Evolutionary conservation across 2,888 invertebrate species (phyloP), one percentile per base, ranked within the genome.

Genomic region (Ophion costatus): DNA sequence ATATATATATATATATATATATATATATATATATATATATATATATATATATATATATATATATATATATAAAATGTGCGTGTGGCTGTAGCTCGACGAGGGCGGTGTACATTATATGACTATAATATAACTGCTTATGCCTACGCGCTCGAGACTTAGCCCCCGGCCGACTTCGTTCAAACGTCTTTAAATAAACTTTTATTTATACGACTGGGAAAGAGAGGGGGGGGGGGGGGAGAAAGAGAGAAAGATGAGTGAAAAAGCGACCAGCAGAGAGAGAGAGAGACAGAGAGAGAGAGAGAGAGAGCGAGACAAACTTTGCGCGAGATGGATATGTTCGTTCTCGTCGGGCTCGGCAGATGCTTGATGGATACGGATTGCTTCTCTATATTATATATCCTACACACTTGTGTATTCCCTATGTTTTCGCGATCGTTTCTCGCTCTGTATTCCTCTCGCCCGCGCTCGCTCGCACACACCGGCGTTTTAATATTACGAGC

Each of bases 151-250:
- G 84, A 83, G 82, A 64, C 80, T 80, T 80, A 73, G 86, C 85
- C 82, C 84, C 85, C 87, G 80, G 82, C 76, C 77, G 80, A 61
- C 84, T 86, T 80, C 73, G 80, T 88, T 87, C 87, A 87, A 85
- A 92, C 89, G 90, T 92, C 92, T 92, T 92, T 93, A 92, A 92
- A 92, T 93, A 92, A 93, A 92, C 91, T 92, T 93, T 93, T 93
- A 92, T 93, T 93, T 92, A 92, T 92, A 92, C 90, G 91, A 90
- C 91, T 89, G 88, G 88, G 81, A 45, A 63, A 67, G 80, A 67
- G 38, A 59, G 20, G 61, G 29, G 78, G 7, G 59, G 61, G 17
- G 29, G 56, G 51, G 56, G 61, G 59, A 51, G 66, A 63, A 57
- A 69, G 79, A 59, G 69, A 51, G 33, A 56, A 57, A 75, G 80